Evolutionary conservation across 2,888 invertebrate genomes (phyloP), one percentile per base, ranked within the genome.

Genomic region (Elysia crispata): DNA sequence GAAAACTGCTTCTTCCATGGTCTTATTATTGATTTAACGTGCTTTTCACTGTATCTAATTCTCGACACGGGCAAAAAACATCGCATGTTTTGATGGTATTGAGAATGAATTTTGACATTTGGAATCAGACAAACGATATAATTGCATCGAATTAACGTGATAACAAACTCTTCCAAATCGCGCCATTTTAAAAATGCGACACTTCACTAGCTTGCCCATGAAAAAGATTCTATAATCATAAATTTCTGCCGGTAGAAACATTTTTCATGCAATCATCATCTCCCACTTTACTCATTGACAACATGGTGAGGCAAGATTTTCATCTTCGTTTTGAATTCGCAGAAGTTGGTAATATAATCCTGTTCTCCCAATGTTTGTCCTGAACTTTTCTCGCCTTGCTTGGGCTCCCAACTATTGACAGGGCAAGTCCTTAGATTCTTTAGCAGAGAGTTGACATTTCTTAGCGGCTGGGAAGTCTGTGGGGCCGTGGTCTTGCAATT

Each of bases 271-370:
- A 41, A 3, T n/a, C 11, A 41, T 11, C 41, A 41, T 11, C 41
- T 6, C 11, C 11, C 41, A 3, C 3, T 41, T 77, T 33, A 79
- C 28, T 74, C 54, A 5, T 31, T 76, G 23, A 80, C 62, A 18
- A 76, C 20, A 25, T 80, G 76, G 31, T 76, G 20, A 11, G 80
- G 80, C 20, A 72, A 72, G 15, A 49, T 18, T 28, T 76, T 76
- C 25, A 80, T 23, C 20, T 28, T 25, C 1, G 23, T 62, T 50
- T 80, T 80, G 50, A 80, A 80, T 6, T 62, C 31, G n/a, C 49
- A 5, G 20, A 80, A 49, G 50, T 74, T 33, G 30, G 80, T 76
- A 31, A 80, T 77, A 54, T 76, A 80, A 0, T 76, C 80, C 15
- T 76, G 31, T 28, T 72, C 28, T 30, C 69, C 31, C 25, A 76